Evolutionary conservation across 2,113 vertebrate genomes (phyloP).

Genomic region (Athene cunicularia): DNA sequence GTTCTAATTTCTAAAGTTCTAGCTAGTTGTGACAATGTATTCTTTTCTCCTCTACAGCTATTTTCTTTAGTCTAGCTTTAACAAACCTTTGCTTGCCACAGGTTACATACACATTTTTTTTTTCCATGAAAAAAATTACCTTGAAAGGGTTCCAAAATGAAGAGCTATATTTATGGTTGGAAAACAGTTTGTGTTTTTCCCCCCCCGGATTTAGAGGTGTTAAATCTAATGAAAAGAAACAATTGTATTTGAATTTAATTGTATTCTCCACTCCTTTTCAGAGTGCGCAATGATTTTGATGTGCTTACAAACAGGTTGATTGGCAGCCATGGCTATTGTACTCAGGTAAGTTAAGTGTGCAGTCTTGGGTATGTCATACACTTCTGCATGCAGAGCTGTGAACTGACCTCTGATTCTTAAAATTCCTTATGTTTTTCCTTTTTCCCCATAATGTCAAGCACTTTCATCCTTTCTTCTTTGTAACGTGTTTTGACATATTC

Average conservation of each 20-base stretch:
- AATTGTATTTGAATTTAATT: not conserved
- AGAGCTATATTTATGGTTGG: not conserved
- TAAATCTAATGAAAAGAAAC: not conserved
- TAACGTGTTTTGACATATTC: not conserved
- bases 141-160: not conserved
- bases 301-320: constrained; percentile 85
- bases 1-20: not conserved
- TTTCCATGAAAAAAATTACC: not conserved
- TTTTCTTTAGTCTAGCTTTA: not conserved
- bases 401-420: not conserved
- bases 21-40: not conserved
- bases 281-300: constrained; percentile 90
- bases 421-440: not conserved
- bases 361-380: fast-evolving
- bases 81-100: not conserved
- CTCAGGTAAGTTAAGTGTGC: constrained; percentile 78
- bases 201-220: fast-evolving
- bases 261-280: constrained; percentile 43
- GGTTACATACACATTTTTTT: not conserved
- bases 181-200: not conserved
- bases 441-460: not conserved
- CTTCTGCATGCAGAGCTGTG: not conserved
- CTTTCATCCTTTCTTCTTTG: not conserved
- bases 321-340: constrained; percentile 93
- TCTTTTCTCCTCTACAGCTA: not conserved